phyloP scores from a whole-genome alignment of 2,113 vertebrate genomes.

The Myiopsitta monachus region DNA sequence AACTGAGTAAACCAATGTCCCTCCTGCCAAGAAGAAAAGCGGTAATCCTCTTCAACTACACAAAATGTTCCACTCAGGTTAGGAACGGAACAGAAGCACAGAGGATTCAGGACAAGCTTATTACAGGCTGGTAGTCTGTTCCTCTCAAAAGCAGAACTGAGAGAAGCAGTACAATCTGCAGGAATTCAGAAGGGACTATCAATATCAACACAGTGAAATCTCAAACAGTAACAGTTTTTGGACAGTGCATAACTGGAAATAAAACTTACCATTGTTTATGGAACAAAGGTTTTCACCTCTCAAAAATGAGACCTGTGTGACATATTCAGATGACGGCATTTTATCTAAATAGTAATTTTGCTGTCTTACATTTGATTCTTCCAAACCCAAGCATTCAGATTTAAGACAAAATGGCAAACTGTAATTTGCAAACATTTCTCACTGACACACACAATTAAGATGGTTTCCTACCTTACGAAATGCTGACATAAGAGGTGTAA shows the following conservation, averaged over 20 bases:
- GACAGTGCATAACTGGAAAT: background rate
- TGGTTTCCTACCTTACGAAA: slow-evolving; percentile 90
- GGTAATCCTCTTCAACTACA: background rate
- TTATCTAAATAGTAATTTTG: background rate
- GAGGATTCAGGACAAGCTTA: background rate
- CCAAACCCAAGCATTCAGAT: background rate
- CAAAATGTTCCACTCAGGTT: background rate
- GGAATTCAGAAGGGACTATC: background rate
- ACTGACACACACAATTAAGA: background rate
- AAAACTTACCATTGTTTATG: background rate
- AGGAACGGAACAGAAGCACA: background rate
- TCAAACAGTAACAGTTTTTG: background rate
- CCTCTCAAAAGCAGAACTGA: background rate
- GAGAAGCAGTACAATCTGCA: background rate
- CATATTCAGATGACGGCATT: background rate
- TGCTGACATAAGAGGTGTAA: slow-evolving; percentile 97
- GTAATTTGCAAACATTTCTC: background rate
- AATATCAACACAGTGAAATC: background rate
- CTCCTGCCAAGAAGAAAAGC: background rate
- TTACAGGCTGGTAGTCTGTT: background rate
- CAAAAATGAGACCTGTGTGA: background rate
- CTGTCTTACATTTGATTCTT: background rate
- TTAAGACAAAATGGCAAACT: background rate
- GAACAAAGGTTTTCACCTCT: background rate
- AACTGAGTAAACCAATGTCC: background rate